phyloP scores from a whole-genome alignment of 37 sponge, comb jelly and placozoan genomes.

The Ianthella basta region DNA sequence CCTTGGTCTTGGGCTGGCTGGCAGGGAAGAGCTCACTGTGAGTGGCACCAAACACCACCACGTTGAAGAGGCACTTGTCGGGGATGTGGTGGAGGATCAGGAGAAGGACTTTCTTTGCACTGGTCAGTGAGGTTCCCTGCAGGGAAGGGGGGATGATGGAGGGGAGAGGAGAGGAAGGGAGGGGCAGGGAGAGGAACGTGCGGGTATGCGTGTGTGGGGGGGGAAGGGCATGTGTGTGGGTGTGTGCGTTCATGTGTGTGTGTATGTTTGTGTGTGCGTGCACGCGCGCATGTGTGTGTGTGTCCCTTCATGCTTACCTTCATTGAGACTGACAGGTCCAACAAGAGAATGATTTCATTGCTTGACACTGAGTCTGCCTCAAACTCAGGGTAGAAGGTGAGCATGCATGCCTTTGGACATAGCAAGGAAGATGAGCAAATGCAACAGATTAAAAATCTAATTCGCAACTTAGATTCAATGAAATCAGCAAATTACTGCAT shows the following conservation, averaged over 20 bases:
- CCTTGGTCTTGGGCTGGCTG: conserved; percentile 75
- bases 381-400: conserved; percentile 99
- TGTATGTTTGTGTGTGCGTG: too few relatives aligned
- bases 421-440: too few relatives aligned
- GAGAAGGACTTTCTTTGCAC: conserved; percentile 83
- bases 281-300: too few relatives aligned
- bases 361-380: conserved; percentile 68
- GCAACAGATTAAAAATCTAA: too few relatives aligned
- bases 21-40: conserved; percentile 79
- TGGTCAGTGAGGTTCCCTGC: conserved; percentile 43
- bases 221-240: too few relatives aligned
- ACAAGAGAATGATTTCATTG: conserved; percentile 80
- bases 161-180: too few relatives aligned
- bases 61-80: conserved; percentile 82
- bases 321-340: conserved; percentile 96
- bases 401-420: conserved; percentile 90
- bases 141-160: background rate
- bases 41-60: conserved; percentile 80
- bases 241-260: too few relatives aligned
- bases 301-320: conserved; percentile 73
- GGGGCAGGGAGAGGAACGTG: conserved; percentile 45
- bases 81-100: conserved; percentile 83
- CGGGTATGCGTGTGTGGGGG: too few relatives aligned
- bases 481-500: too few relatives aligned
- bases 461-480: too few relatives aligned